Evolutionary conservation across 2,888 invertebrate genomes (phyloP), one percentile per base, ranked within the genome.

Genomic region (Diarsia rubi): DNA sequence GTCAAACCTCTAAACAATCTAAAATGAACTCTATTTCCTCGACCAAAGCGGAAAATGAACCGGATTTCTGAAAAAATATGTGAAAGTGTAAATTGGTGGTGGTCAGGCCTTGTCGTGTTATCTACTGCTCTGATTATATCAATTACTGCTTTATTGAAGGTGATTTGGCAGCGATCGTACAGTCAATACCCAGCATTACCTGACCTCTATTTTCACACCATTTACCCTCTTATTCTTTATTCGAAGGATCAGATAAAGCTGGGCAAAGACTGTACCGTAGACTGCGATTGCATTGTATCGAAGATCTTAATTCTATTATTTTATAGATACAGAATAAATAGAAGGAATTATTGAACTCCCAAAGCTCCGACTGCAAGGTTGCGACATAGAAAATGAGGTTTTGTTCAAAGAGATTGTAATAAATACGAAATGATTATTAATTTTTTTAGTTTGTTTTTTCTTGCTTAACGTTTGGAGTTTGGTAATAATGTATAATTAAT

Each of bases 81-180:
- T 71, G 75, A 68, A 72, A 81, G 54, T 57, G 42, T 75, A 87
- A 71, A n/a, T 31, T 82, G 75, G 85, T 80, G 42, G 69, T 76
- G 71, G 74, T 52, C 78, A 87, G 84, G 77, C 78, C 87, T 89
- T 89, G 89, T 90, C 89, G 85, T 89, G 91, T 90, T 89, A 89
- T 90, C 89, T 87, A 87, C 85, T 86, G 88, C 76, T 91, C 88
- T 88, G 91, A 93, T 94, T 92, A 92, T 92, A 92, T 91, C 92
- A 93, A 92, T 92, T 92, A 91, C 84, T 88, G 84, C 86, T 87
- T 90, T 89, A 90, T 88, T 90, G 89, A 86, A 83, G 79, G 87
- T 86, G 89, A 89, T 91, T 91, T 91, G 89, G 87, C 88, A 88
- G 85, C 82, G 75, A 81, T 73, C 72, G 78, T 75, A 37, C 37